Evolutionary conservation across 2,113 vertebrate genomes (phyloP).

Genomic region (Tachycineta bicolor): DNA sequence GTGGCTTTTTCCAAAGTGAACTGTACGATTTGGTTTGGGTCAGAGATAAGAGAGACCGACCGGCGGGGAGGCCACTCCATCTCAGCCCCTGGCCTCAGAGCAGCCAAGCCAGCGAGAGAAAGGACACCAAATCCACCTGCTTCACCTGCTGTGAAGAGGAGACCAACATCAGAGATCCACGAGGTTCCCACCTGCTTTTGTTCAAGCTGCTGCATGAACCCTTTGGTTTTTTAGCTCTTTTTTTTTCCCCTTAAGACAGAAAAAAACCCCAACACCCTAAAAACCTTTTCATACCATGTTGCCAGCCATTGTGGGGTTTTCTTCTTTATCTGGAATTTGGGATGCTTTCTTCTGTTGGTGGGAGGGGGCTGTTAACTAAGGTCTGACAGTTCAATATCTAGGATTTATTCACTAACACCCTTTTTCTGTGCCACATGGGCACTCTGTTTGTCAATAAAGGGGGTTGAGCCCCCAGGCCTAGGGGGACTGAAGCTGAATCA

Average conservation of each 20-base stretch:
- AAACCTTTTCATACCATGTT: background rate
- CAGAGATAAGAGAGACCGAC: background rate
- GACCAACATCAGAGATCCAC: background rate
- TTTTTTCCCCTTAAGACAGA: background rate
- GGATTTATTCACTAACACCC: no score
- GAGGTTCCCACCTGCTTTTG: background rate
- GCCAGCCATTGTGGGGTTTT: background rate
- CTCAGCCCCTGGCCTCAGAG: no score
- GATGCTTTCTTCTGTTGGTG: background rate
- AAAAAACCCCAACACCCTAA: background rate
- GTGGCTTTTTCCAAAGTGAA: background rate
- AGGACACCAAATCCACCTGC: background rate
- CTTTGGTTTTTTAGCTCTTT: background rate
- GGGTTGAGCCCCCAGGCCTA: background rate
- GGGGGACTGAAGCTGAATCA: background rate
- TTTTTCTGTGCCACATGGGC: background rate
- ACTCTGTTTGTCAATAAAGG: background rate
- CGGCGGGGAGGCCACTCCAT: background rate
- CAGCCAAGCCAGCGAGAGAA: rapidly evolving
- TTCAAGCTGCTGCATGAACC: background rate
- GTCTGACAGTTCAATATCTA: no score
- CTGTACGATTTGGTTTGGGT: background rate
- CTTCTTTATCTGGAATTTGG: background rate
- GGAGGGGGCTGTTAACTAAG: background rate
- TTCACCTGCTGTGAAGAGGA: background rate